Conservation (phyloP, 2,888 invertebrate species). For the Eucera pruinosa region DNA sequence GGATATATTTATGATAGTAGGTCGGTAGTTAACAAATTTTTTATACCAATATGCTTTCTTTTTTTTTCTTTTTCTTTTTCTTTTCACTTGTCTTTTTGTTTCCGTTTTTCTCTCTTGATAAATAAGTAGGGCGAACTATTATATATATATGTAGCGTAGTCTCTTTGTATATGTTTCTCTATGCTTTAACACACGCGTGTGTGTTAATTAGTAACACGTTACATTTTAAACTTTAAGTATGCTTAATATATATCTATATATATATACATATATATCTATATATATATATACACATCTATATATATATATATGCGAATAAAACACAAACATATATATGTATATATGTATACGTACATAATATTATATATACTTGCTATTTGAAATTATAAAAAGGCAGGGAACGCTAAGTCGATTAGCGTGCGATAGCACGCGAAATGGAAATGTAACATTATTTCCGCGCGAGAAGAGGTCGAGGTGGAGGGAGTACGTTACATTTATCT, state of each 20-base stretch:
- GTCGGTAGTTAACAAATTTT: conserved; percentile 56
- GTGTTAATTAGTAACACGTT: too few species aligned
- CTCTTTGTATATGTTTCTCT: conserved; percentile 48
- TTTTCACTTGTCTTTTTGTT: too few species aligned
- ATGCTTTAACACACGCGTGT: conserved; percentile 42
- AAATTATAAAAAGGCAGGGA: too few species aligned
- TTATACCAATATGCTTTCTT: conserved; percentile 53
- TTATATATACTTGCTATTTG: conserved; percentile 58
- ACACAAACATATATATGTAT: too few species aligned
- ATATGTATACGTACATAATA: conserved; percentile 28
- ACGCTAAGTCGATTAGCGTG: conserved; percentile 63
- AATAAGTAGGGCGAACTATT: too few species aligned
- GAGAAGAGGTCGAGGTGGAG: too few species aligned
- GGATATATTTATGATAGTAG: conserved; percentile 54
- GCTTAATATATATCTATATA: conserved; percentile 52
- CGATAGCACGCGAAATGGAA: conserved; percentile 60
- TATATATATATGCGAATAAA: conserved; percentile 47
- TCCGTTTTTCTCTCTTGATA: too few species aligned
- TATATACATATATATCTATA: conserved; percentile 34
- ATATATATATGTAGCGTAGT: conserved; percentile 18
- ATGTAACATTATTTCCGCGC: conserved; percentile 55
- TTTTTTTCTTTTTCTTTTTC: too few species aligned
- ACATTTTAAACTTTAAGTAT: conserved; percentile 64
- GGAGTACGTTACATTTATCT: conserved; percentile 58
- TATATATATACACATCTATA: conserved; percentile 37